These are phyloP conservation scores for Nemotelus pantherinus DNA, from an alignment of 2,888 invertebrate genomes.

Conservation along the genomic window DNA sequence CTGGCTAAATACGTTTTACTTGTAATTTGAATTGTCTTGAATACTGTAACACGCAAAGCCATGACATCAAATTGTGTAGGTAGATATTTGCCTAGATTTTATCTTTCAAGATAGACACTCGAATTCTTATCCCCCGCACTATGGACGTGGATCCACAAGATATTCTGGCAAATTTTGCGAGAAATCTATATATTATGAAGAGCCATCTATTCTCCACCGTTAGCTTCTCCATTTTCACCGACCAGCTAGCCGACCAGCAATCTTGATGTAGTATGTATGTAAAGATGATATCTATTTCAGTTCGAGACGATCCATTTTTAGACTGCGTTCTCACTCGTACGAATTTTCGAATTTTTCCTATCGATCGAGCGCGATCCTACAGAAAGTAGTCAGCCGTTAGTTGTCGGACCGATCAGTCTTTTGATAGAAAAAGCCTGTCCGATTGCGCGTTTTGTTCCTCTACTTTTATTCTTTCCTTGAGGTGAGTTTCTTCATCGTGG, in stretches of 20 bases:
- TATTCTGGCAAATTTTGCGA: slow-evolving; percentile 5
- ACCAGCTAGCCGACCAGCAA: neutral
- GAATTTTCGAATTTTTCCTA: slow-evolving; percentile 31
- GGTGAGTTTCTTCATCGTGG: slow-evolving; percentile 60
- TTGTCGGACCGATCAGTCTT: slow-evolving; percentile 66
- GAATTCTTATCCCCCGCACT: neutral
- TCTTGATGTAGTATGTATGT: slow-evolving; percentile 21
- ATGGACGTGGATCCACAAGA: neutral
- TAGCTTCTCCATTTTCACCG: slow-evolving; percentile 35
- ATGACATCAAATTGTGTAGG: no score
- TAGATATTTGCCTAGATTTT: no score
- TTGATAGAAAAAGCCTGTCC: slow-evolving; percentile 59
- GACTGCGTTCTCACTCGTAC: slow-evolving; percentile 37
- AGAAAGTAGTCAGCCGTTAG: slow-evolving; percentile 66
- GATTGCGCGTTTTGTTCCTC: slow-evolving; percentile 64
- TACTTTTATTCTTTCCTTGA: slow-evolving; percentile 63
- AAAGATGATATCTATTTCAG: slow-evolving; percentile 60
- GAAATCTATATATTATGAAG: slow-evolving; percentile 4
- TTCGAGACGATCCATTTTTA: slow-evolving; percentile 62
- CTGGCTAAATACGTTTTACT: no score
- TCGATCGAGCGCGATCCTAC: slow-evolving; percentile 58
- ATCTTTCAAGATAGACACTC: no score
- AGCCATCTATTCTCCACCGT: neutral
- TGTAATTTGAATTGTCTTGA: no score
- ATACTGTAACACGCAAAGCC: no score